phyloP scores from a whole-genome alignment of 37 sponge, comb jelly and placozoan species.

The Aphrocallistes beatrix region DNA sequence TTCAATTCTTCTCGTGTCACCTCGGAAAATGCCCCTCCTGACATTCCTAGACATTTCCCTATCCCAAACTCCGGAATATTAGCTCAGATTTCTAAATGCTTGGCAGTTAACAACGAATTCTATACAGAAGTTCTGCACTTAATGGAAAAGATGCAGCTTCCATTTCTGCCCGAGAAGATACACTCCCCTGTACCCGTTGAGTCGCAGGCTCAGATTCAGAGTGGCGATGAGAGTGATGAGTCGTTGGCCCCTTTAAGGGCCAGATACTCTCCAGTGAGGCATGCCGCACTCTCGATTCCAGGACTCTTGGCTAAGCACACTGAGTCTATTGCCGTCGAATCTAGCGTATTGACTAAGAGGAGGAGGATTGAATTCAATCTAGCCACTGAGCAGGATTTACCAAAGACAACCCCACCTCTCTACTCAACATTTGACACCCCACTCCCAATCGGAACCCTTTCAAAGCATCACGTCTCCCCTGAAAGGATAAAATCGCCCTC shows the following conservation, averaged over 20 bases:
- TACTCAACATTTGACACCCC: neutral
- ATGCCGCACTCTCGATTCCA: neutral
- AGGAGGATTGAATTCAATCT: neutral
- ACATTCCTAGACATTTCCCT: neutral
- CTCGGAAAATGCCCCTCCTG: neutral
- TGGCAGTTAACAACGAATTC: neutral
- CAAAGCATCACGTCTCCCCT: neutral
- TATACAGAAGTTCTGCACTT: slow-evolving; percentile 61
- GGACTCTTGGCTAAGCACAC: neutral
- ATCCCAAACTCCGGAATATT: neutral
- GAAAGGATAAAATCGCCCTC: neutral
- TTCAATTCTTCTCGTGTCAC: neutral
- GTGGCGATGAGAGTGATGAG: neutral
- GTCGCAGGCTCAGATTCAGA: neutral
- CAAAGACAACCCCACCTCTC: neutral
- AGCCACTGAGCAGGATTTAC: neutral
- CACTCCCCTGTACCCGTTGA: neutral
- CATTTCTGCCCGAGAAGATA: slow-evolving; percentile 40
- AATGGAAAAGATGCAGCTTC: slow-evolving; percentile 87
- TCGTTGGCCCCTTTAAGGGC: neutral
- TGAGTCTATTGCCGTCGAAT: neutral
- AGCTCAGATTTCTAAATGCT: neutral
- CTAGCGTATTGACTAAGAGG: neutral
- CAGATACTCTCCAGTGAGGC: neutral
- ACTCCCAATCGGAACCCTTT: slow-evolving; percentile 1